Evolutionary conservation across 2,113 vertebrate species (phyloP).

Genomic region (Gymnogyps californianus): DNA sequence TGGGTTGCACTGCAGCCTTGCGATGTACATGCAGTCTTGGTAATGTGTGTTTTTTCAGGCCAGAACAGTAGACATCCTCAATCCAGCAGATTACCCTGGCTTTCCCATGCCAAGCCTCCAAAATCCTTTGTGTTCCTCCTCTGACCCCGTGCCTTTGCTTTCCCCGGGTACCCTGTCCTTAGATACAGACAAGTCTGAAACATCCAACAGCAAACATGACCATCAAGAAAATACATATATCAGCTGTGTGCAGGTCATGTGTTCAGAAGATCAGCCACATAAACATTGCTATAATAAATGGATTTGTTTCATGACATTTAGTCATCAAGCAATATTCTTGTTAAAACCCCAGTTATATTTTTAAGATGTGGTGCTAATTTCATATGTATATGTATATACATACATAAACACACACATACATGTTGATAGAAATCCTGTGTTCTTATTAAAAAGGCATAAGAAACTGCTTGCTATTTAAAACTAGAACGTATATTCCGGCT

Average conservation of each 20-base stretch:
- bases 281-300: background rate
- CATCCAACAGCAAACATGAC: background rate
- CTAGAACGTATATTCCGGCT: background rate
- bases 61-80: background rate
- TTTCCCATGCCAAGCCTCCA: background rate
- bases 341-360: background rate
- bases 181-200: background rate
- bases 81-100: background rate
- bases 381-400: background rate
- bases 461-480: background rate
- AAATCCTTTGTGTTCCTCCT: background rate
- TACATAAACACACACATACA: background rate
- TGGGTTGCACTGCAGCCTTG: background rate
- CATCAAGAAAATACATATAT: background rate
- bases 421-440: background rate
- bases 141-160: rapidly evolving
- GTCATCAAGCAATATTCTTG: background rate
- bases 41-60: background rate
- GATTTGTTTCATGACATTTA: background rate
- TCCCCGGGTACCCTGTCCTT: background rate
- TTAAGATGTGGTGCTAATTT: background rate
- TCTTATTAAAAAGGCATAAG: background rate
- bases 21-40: background rate
- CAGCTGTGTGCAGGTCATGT: background rate
- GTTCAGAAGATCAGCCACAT: background rate